Conservation (phyloP, 2,113 vertebrate genomes). For the Charina bottae region DNA sequence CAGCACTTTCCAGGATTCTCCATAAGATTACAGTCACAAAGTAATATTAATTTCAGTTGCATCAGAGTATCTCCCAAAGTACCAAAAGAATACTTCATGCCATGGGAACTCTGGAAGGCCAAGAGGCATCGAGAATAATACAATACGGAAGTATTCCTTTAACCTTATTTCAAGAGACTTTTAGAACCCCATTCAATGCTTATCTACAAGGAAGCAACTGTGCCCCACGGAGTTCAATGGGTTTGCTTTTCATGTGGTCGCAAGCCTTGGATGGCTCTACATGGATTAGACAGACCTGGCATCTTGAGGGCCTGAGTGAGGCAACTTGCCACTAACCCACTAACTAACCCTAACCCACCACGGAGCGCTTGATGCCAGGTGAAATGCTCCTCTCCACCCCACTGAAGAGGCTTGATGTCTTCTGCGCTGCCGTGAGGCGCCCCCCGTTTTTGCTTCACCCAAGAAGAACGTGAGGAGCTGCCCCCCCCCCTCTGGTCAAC, state of each 20-base stretch:
- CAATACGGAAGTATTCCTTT: not conserved
- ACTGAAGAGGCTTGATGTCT: not conserved
- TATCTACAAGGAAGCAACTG: too few species aligned
- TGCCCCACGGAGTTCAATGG: not conserved
- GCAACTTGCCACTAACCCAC: not conserved
- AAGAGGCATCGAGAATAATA: not conserved
- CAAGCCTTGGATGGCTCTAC: not conserved
- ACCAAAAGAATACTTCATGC: not conserved
- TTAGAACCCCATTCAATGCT: not conserved
- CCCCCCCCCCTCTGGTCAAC: too few species aligned
- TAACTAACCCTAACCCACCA: too few species aligned
- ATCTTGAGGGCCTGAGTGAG: not conserved
- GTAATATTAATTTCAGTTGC: constrained; percentile 24
- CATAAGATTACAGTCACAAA: constrained; percentile 1
- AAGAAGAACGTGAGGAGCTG: not conserved
- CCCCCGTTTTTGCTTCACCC: not conserved
- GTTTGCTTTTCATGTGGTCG: not conserved
- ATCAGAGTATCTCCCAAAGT: constrained; percentile 13
- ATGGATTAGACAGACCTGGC: not conserved
- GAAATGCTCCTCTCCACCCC: not conserved
- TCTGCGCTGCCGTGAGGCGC: not conserved
- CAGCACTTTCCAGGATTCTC: constrained; percentile 20
- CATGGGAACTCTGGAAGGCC: constrained; percentile 2
- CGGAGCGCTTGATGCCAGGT: not conserved
- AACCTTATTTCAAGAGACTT: not conserved